These are phyloP conservation scores for Maniola hyperantus DNA, from an alignment of 2,888 invertebrate genomes.

Conservation along the genomic window DNA sequence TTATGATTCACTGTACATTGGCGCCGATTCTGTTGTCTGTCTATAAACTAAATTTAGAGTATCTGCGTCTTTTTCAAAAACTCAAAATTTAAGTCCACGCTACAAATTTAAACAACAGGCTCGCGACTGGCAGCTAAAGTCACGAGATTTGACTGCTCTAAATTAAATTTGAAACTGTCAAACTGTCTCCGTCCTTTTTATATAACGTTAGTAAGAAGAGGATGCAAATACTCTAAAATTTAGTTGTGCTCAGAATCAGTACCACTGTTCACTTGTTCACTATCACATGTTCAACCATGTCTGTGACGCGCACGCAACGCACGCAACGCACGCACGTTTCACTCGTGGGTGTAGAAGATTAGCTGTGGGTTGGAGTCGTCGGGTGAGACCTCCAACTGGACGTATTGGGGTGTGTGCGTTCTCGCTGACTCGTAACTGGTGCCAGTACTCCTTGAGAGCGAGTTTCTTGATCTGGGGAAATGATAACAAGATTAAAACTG, in stretches of 20 bases:
- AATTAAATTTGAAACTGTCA: too few relatives aligned
- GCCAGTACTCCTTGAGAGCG: conserved; percentile 69
- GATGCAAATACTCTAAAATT: too few relatives aligned
- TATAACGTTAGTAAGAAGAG: too few relatives aligned
- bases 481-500: not conserved
- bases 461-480: conserved; percentile 77
- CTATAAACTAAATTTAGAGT: too few relatives aligned
- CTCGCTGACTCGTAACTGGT: conserved; percentile 74
- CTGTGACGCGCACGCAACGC: conserved; percentile 14
- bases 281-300: conserved; percentile 14
- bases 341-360: conserved; percentile 92
- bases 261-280: conserved; percentile 20
- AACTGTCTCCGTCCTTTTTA: too few relatives aligned
- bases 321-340: conserved; percentile 43
- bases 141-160: too few relatives aligned
- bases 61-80: too few relatives aligned
- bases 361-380: conserved; percentile 89
- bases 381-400: conserved; percentile 74
- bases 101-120: too few relatives aligned
- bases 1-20: conserved; percentile 14
- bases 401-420: conserved; percentile 70
- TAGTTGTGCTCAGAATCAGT: too few relatives aligned
- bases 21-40: too few relatives aligned
- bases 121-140: too few relatives aligned
- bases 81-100: too few relatives aligned